Evolutionary conservation across 2,797 vertebrate species (phyloP), one percentile per base, ranked within the genome.

Genomic region (Siniperca undulata): DNA sequence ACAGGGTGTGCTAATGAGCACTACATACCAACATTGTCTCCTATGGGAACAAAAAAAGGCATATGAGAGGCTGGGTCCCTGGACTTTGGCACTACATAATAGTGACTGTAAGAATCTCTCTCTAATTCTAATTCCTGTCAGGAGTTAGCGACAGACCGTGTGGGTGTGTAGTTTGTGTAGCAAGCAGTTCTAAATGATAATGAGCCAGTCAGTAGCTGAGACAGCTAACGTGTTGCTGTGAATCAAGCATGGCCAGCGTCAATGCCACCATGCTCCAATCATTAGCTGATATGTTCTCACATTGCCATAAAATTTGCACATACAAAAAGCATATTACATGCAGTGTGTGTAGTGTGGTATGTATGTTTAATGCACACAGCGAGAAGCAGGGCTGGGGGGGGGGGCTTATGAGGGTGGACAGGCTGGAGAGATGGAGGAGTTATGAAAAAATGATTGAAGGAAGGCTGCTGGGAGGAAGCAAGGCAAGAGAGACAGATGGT

Each of bases 361-460:
- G 73, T 80, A 82, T 85, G 80, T 91, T 88, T 93, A 87, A 93
- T 87, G 80, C 72, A 66, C 67, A 44, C 46, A 48, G 87, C 12
- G 56, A 62, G 68, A 55, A 77, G n/a, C 50, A 48, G 74, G 62
- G 60, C 24, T 3, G 40, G 73, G 79, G 53, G 62, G 64, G 30
- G 4, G 44, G 73, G 79, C 77, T 72, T 42, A 85, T 75, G 80
- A 87, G 83, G 80, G 85, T 74, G 91, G 91, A 91, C 86, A 78
- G 90, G 91, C 87, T 85, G 24, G 72, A 90, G 84, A 84, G 81
- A 91, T 83, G 85, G 86, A 92, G 82, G 82, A 92, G 90, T 92
- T 90, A 91, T 93, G 86, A 90, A 91, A 93, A 93, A 94, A 93
- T 92, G 89, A 94, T 94, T 91, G 91, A 91, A 86, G 79, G 81